Percentiles rank a stretch among this genome's conserved stretches.
These are phyloP conservation scores for Cantharis nigra DNA, from an alignment of 2,888 invertebrate species.

Conservation along the genomic window DNA sequence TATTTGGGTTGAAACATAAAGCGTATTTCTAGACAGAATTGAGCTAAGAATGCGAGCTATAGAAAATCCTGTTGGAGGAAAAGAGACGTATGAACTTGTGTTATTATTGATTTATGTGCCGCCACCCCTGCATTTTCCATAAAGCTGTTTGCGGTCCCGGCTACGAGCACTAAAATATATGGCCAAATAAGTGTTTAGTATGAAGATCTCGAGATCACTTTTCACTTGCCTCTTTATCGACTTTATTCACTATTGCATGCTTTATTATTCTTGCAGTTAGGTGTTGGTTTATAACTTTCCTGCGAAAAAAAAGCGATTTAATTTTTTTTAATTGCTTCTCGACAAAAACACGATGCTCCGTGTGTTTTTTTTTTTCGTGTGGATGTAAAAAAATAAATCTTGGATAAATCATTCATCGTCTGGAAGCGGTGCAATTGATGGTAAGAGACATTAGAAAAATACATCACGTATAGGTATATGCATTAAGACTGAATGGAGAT, in stretches of 20 bases:
- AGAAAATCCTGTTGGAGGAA: constrained; percentile 37
- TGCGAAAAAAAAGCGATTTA: neutral
- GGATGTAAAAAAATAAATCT: no score
- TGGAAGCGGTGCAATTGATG: no score
- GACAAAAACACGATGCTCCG: neutral
- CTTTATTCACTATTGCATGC: constrained; percentile 34
- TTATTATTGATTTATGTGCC: constrained; percentile 67
- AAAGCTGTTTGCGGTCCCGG: constrained; percentile 58
- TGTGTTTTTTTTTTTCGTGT: no score
- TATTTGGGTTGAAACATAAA: constrained; percentile 23
- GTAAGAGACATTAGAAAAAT: neutral
- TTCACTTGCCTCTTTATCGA: constrained; percentile 49
- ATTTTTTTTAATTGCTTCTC: neutral
- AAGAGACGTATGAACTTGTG: constrained; percentile 52
- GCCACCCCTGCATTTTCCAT: constrained; percentile 58
- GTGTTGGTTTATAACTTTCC: constrained; percentile 6
- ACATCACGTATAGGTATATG: neutral
- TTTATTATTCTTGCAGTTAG: constrained; percentile 28
- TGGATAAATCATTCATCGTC: no score
- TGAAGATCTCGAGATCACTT: constrained; percentile 55
- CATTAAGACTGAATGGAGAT: neutral
- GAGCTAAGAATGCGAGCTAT: constrained; percentile 21
- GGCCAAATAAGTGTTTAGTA: constrained; percentile 58
- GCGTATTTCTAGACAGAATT: constrained; percentile 20
- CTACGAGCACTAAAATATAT: constrained; percentile 55